Base-by-base conservation (phyloP, 1,140 invertebrate species). In the Neocloeon triangulifer region DNA sequence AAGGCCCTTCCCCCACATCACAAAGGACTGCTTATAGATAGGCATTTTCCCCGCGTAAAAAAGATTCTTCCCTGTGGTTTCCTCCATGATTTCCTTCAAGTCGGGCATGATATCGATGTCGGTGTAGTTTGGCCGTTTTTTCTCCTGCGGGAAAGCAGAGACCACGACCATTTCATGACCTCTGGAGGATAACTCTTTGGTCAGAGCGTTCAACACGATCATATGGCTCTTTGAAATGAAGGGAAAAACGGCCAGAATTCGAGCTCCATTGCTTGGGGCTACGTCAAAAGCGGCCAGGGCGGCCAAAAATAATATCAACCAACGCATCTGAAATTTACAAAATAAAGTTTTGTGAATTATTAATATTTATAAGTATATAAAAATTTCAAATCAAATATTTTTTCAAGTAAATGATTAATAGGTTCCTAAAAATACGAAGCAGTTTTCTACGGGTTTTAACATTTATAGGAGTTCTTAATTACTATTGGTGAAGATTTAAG, bases 101-200 rank as follows among this genome's bases (percentile, higher is more conserved):
- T n/a, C n/a, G n/a, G n/a, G n/a, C n/a, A n/a, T 29, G 12, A 34
- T 6, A 19, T 15, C 7, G 12, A 35, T 22, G 10, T 38, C 20
- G 9, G 13, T 29, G 19, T n/a, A 36, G 29, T 21, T 19, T 9
- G 38, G 30, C 27, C 37, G 33, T 0, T 18, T 25, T 1, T 19
- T 34, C 3, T 18, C 12, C 7, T 14, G 9, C n/a, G 48, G 52
- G 29, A 42, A 37, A 3, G 53, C 35, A 1, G 51, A 47, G 7
- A 58, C 41, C 13, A 51, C 35, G 1, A 41, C 45, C 3, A 58
- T 31, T 32, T 53, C 35, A 31, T 58, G 54, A 1, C 52, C 52
- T n/a, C 45, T 43, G n/a, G 42, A 19, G 0, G 44, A 37, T 6
- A 52, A 36, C 31, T 42, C 47, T 6, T 28, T 28, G 1, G 37